A percentile compares a stretch with the other conserved stretches of the same genome.
phyloP scores from a whole-genome alignment of 2,113 vertebrate species.

The Cyanoramphus novaezelandiae region DNA sequence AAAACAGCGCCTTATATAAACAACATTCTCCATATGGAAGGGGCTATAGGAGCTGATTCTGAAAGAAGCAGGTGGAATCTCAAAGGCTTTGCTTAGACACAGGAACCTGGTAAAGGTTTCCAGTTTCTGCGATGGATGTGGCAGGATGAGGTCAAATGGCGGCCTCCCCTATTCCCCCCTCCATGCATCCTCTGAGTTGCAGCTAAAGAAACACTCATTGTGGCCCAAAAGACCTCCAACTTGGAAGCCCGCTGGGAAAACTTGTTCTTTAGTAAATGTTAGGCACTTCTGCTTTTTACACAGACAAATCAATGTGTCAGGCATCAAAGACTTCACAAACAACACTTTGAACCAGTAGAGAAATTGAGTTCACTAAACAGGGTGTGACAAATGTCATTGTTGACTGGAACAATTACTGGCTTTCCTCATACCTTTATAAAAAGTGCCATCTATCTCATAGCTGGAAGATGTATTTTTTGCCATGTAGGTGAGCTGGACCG shows the following conservation, averaged over 20 bases:
- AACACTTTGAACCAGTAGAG: neutral
- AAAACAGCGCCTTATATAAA: neutral
- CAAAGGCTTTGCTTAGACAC: neutral
- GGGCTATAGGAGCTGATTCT: neutral
- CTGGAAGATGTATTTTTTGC: neutral
- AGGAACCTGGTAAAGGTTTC: neutral
- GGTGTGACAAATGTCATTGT: slow-evolving; percentile 14
- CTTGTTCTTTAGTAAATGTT: neutral
- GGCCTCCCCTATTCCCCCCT: rapidly evolving
- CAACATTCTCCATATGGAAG: neutral
- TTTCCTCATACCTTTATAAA: neutral
- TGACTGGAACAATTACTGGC: slow-evolving; percentile 28
- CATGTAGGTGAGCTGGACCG: neutral
- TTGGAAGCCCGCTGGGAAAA: neutral
- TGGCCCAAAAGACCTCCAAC: neutral
- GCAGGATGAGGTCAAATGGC: neutral
- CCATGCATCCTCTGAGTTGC: neutral
- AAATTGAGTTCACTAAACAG: slow-evolving; percentile 19
- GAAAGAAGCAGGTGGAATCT: neutral
- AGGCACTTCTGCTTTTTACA: slow-evolving; percentile 13
- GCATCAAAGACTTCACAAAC: slow-evolving; percentile 17
- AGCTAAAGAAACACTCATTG: neutral
- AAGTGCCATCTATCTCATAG: neutral
- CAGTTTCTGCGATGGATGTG: neutral
- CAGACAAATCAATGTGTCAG: slow-evolving; percentile 28